A percentile compares a stretch with the other conserved stretches of the same genome.
phyloP scores from a whole-genome alignment of 2,113 vertebrate genomes.

The Acrocephalus kingi region DNA sequence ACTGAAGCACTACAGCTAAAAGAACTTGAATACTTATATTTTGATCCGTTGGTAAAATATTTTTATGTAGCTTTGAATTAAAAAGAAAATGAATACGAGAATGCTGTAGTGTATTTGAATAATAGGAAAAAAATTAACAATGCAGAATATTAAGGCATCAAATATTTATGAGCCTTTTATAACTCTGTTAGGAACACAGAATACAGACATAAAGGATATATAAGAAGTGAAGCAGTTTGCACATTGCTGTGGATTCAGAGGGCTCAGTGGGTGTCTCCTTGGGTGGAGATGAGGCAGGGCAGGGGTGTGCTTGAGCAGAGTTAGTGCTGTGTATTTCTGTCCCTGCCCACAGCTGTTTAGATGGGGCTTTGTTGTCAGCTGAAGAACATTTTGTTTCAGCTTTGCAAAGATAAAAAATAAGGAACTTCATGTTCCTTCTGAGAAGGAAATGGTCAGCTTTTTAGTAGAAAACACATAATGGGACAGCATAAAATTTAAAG shows the following conservation, averaged over 20 bases:
- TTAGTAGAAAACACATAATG: neutral
- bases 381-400: neutral
- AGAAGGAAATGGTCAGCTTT: neutral
- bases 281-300: neutral
- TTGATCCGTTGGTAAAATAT: neutral
- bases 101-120: neutral
- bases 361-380: neutral
- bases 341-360: neutral
- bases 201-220: neutral
- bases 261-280: neutral
- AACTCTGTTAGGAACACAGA: neutral
- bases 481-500: neutral
- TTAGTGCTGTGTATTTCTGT: neutral
- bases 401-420: neutral
- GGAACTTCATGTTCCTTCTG: neutral
- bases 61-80: neutral
- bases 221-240: neutral
- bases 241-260: neutral
- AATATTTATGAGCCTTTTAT: neutral
- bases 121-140: neutral
- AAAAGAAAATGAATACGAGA: neutral
- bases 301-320: neutral
- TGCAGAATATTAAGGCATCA: neutral
- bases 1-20: neutral
- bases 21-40: neutral